These are phyloP conservation scores for Drosophila santomea DNA, from an alignment of 1,140 invertebrate genomes.

Conservation along the genomic window DNA sequence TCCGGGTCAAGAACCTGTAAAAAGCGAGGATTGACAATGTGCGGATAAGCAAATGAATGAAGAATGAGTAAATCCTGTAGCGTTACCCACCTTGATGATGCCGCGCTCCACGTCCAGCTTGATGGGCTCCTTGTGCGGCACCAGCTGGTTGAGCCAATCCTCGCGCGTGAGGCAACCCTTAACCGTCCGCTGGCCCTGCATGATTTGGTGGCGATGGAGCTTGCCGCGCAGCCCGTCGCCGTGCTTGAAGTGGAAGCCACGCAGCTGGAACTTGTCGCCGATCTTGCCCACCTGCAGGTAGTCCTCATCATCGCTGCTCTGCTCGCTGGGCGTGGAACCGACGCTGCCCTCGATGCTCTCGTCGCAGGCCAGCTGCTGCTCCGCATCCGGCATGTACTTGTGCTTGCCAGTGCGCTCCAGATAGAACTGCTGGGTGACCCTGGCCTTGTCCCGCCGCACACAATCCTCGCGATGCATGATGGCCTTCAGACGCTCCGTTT, in stretches of 20 bases:
- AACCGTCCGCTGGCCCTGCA: conserved; percentile 65
- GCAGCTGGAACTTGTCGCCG: conserved; percentile 63
- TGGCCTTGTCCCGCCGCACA: conserved; percentile 56
- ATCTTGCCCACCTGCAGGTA: conserved; percentile 74
- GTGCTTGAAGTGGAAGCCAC: conserved; percentile 79
- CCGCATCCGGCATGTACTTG: conserved; percentile 61
- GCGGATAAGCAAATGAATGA: too few species aligned
- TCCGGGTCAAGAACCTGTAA: conserved; percentile 56
- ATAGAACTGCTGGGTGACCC: conserved; percentile 63
- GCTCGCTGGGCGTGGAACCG: conserved; percentile 64
- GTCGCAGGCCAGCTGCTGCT: conserved; percentile 57
- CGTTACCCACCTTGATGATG: conserved; percentile 51
- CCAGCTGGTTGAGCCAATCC: conserved; percentile 77
- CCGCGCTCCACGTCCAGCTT: conserved; percentile 73
- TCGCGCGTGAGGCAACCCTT: conserved; percentile 75
- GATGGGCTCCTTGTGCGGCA: conserved; percentile 71
- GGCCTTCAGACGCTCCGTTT: conserved; percentile 69
- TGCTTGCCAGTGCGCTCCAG: conserved; percentile 54
- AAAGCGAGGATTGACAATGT: too few species aligned
- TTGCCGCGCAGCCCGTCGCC: conserved; percentile 72
- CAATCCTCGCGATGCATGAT: conserved; percentile 68
- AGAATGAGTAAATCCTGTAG: too few species aligned
- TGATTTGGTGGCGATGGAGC: conserved; percentile 68
- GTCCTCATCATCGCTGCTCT: conserved; percentile 79
- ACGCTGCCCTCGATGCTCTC: conserved; percentile 49